phyloP scores from a whole-genome alignment of 35 echinoderm and acorn worm genomes.

The Eucidaris tribuloides region DNA sequence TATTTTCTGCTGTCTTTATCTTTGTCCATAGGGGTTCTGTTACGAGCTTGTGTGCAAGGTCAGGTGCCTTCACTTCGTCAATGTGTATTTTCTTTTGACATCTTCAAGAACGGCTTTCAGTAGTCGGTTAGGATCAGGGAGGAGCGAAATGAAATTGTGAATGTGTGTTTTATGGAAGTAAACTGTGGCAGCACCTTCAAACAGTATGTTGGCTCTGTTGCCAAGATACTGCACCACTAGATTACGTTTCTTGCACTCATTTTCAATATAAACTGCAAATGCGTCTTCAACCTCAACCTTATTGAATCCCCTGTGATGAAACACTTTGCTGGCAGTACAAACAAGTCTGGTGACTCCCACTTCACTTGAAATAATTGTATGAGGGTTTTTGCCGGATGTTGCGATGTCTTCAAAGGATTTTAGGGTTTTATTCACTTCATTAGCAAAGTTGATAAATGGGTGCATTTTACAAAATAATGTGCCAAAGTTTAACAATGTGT shows the following conservation, averaged over 20 bases:
- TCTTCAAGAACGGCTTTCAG: constrained; percentile 33
- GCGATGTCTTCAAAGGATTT: constrained; percentile 27
- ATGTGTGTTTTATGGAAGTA: constrained; percentile 50
- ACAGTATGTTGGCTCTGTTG: constrained; percentile 53
- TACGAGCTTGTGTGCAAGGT: constrained; percentile 43
- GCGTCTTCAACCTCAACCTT: constrained; percentile 28
- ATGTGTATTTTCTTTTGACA: constrained; percentile 9
- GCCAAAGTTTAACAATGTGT: too few species aligned
- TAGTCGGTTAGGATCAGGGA: constrained; percentile 37
- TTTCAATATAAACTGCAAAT: background rate
- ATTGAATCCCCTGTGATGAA: constrained; percentile 33
- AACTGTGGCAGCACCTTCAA: constrained; percentile 23
- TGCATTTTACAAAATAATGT: too few species aligned
- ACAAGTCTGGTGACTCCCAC: constrained; percentile 4
- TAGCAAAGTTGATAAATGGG: too few species aligned
- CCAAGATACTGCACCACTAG: constrained; percentile 10
- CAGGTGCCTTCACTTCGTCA: constrained; percentile 29
- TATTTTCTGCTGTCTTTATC: constrained; percentile 40
- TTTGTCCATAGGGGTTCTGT: constrained; percentile 51
- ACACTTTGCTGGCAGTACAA: constrained; percentile 39
- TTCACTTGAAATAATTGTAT: too few species aligned
- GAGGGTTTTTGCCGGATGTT: too few species aligned
- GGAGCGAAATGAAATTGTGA: background rate
- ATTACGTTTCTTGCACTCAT: background rate
- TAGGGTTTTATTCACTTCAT: too few species aligned